Conservation (phyloP, 1,140 invertebrate species). For the Rhyzopertha dominica region DNA sequence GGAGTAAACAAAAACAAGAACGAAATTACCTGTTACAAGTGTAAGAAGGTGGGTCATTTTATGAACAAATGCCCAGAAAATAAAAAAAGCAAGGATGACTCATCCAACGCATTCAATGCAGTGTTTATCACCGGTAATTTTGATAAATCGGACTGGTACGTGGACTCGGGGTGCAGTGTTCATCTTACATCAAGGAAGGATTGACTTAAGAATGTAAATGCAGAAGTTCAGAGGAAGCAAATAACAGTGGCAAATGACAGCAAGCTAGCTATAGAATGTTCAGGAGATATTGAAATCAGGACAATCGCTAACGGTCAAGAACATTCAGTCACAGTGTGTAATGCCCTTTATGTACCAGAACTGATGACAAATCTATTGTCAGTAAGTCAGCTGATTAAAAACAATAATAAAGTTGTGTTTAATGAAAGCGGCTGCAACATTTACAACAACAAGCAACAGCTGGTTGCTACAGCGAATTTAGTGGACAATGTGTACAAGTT, state of each 20-base stretch:
- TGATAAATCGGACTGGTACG: constrained; percentile 10
- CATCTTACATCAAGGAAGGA: constrained; percentile 10
- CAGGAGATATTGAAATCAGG: constrained; percentile 5
- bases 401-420: constrained; percentile 30
- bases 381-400: constrained; percentile 20
- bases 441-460: constrained; percentile 19
- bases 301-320: constrained; percentile 4
- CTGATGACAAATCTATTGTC: neutral
- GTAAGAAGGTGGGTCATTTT: constrained; percentile 30
- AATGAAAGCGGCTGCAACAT: constrained; percentile 26
- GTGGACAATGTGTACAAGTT: constrained; percentile 25
- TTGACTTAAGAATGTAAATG: constrained; percentile 47
- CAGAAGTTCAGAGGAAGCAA: no score
- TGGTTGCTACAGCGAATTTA: constrained; percentile 24
- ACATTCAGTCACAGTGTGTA: no score
- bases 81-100: neutral
- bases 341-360: constrained; percentile 17
- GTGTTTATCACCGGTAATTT: constrained; percentile 14
- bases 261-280: constrained; percentile 7
- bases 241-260: constrained; percentile 14
- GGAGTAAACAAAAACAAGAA: constrained; percentile 19
- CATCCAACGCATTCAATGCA: constrained; percentile 15
- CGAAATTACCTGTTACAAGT: constrained; percentile 27
- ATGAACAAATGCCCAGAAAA: constrained; percentile 21
- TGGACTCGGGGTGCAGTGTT: constrained; percentile 15